Conservation (phyloP, 2,888 invertebrate genomes). For the Eilema caniola region DNA sequence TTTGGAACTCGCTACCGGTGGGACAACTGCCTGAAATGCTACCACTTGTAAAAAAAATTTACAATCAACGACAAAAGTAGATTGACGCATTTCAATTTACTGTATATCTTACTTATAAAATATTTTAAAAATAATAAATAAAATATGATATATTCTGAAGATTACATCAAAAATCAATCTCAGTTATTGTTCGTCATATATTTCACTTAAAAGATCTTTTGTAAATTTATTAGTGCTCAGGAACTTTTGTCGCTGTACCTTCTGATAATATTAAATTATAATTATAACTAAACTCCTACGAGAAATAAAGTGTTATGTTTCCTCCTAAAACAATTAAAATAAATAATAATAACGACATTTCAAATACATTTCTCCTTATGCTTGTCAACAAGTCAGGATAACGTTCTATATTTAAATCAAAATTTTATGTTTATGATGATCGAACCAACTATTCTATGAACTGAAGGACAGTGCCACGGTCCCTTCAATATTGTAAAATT, state of each 20-base stretch:
- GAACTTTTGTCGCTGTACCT: not conserved
- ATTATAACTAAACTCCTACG: not conserved
- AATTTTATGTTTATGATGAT: not conserved
- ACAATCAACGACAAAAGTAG: not conserved
- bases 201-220: not conserved
- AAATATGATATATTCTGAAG: not conserved
- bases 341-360: slow-evolving; percentile 1
- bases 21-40: slow-evolving; percentile 3
- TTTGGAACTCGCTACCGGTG: not conserved
- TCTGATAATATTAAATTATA: not conserved
- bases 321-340: not conserved
- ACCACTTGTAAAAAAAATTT: not conserved
- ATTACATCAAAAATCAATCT: not conserved
- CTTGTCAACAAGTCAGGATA: not conserved
- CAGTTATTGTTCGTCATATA: not conserved
- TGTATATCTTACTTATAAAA: not conserved
- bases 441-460: too few species aligned
- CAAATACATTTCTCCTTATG: not conserved
- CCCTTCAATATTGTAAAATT: too few species aligned
- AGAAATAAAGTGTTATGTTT: not conserved
- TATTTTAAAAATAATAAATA: not conserved
- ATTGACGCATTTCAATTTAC: not conserved
- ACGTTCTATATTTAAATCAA: not conserved
- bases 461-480: too few species aligned
- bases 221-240: not conserved